Conservation (phyloP, 2,797 vertebrate species). For the Knipowitschia caucasica region DNA sequence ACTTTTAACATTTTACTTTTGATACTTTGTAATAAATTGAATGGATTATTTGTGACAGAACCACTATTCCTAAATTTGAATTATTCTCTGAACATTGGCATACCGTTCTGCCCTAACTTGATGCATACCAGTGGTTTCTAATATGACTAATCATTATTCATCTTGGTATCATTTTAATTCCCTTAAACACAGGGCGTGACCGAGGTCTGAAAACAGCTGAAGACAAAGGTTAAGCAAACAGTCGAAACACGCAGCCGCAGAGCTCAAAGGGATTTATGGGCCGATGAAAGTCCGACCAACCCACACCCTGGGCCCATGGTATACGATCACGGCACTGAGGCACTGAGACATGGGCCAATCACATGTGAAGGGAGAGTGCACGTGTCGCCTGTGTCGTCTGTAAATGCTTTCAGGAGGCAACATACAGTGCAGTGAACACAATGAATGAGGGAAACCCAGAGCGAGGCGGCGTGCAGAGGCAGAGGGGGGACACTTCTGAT, state of each 20-base stretch:
- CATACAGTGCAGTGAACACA: constrained; percentile 39
- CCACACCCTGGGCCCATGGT: constrained; percentile 38
- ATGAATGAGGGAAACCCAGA: constrained; percentile 42
- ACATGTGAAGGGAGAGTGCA: neutral
- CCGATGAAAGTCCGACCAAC: constrained; percentile 28
- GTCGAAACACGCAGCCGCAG: constrained; percentile 9
- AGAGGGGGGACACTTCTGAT: constrained; percentile 43
- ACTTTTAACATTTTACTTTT: too few relatives aligned
- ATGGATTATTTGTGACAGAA: too few relatives aligned
- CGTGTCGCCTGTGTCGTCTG: constrained; percentile 12
- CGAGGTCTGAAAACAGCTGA: constrained; percentile 7
- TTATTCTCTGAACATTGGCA: neutral
- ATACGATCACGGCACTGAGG: constrained; percentile 24
- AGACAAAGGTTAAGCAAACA: constrained; percentile 14
- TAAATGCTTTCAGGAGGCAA: constrained; percentile 13
- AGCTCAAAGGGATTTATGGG: constrained; percentile 10
- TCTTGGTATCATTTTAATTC: constrained; percentile 18
- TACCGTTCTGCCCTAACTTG: constrained; percentile 28
- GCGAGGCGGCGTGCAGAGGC: constrained; percentile 59
- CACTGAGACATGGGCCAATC: constrained; percentile 36
- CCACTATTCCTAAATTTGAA: neutral
- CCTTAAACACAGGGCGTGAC: constrained; percentile 13
- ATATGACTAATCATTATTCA: constrained; percentile 38
- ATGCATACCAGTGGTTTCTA: constrained; percentile 8
- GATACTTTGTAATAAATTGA: too few relatives aligned